A percentile compares a stretch with the other conserved stretches of the same genome.
phyloP scores from a whole-genome alignment of 2,113 vertebrate genomes.

The Podilymbus podiceps region DNA sequence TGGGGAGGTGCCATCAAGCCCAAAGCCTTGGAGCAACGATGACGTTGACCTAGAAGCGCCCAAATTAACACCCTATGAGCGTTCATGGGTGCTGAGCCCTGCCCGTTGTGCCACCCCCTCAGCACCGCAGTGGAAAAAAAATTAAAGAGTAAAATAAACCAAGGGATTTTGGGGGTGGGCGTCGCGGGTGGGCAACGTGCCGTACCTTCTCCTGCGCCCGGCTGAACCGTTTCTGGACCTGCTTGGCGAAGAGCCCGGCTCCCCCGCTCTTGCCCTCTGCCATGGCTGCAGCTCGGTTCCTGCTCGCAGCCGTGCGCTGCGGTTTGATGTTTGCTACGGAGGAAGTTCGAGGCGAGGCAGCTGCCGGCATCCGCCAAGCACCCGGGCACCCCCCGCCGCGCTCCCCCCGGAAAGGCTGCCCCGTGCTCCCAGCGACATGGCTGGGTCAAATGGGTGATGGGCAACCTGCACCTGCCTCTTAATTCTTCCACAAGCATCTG shows the following conservation, averaged over 20 bases:
- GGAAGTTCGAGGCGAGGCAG: slow-evolving; percentile 60
- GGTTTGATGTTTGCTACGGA: slow-evolving; percentile 22
- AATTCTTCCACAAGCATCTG: fast-evolving
- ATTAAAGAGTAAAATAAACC: fast-evolving
- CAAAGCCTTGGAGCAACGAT: fast-evolving
- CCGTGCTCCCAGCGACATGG: fast-evolving
- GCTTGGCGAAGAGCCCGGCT: slow-evolving; percentile 84
- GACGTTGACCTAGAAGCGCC: fast-evolving
- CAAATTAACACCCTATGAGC: not conserved
- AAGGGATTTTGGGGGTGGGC: not conserved
- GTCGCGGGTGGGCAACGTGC: fast-evolving
- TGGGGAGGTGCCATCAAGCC: not conserved
- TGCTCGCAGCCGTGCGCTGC: not conserved
- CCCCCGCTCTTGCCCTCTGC: slow-evolving; percentile 81
- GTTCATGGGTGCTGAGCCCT: fast-evolving
- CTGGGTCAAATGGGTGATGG: not conserved
- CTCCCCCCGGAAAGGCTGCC: not conserved
- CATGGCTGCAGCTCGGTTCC: slow-evolving; percentile 69
- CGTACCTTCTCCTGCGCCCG: slow-evolving; percentile 92
- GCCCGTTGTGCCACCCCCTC: fast-evolving
- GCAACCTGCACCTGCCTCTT: fast-evolving
- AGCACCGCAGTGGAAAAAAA: fast-evolving
- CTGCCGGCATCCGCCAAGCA: slow-evolving; percentile 54
- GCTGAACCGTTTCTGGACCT: slow-evolving; percentile 87
- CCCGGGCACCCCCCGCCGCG: not conserved